Evolutionary conservation across 2,888 invertebrate genomes (phyloP), one percentile per base, ranked within the genome.

Genomic region (Ennomos fuscantarius): DNA sequence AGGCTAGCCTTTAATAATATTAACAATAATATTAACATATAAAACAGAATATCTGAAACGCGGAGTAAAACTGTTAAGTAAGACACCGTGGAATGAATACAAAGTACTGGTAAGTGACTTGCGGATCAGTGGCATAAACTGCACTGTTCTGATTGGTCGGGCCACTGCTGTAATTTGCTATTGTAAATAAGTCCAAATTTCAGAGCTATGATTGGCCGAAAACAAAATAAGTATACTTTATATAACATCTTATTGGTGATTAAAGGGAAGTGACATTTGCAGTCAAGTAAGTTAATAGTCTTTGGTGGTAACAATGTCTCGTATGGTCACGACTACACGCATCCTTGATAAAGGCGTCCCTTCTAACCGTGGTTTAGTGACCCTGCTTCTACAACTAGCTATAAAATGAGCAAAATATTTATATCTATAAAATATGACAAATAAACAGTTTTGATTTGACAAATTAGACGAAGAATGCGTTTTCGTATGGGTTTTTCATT

Each of bases 281-380:
- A 24, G 5, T 24, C 24, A 24, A 24, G 24, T 24, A 24, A 24
- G 24, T 24, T 24, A 24, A 24, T 24, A 24, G 24, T 5, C 24
- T 24, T 6, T 78, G 70, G 76, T 31, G n/a, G 76, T 69, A 81
- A 83, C 79, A 81, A 81, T 75, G 69, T 73, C 68, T 72, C 74
- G 68, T n/a, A 6, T 60, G 73, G 79, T 86, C 87, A 88, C 88
- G 89, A 87, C 76, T 79, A 86, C 86, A 87, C 81, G 75, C 82
- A 89, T 88, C 89, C 89, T 89, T 89, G 88, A 70, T 62, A 55
- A 32, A 66, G 66, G 74, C 73, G 80, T 83, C 88, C 89, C 85
- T 88, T 89, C 89, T 89, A 86, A 63, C 63, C 69, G 61, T 66
- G 72, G 82, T 81, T 85, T 75, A 82, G 68, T 69, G 81, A 82